Base-by-base conservation (phyloP, 2,888 invertebrate species). In the Bursaphelenchus okinawaensis region DNA sequence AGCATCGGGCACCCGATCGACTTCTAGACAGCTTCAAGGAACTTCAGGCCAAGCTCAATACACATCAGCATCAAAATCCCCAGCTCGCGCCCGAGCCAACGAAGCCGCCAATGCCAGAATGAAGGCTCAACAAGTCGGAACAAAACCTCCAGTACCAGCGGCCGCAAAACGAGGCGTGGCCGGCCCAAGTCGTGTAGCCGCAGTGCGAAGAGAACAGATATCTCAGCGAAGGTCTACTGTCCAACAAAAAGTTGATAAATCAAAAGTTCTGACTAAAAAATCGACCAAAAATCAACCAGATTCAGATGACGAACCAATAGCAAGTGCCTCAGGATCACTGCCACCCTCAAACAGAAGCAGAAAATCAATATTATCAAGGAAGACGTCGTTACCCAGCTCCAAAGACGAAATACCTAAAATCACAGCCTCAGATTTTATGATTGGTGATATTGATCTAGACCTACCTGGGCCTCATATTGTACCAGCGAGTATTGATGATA, bases 381-480 rank as follows among this genome's bases (percentile, higher is more conserved):
- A 40, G 6, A 16, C 40, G 2, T 40, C 40, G 40, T n/a, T 40
- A 16, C 40, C 40, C 3, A 16, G 16, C 16, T 29, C 31, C 8
- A 7, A 40, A 40, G n/a, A 12, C 40, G 12, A 12, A 1, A 40
- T 4, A 40, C 40, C 40, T 16, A 40, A 40, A 40, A 40, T 40
- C 6, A 40, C 40, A n/a, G 6, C 40, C n/a, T 31, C 66, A 9
- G 67, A 68, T 27, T 68, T 63, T 24, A 51, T 68, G 9, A 29
- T 64, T 16, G 68, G 62, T 3, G 68, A 68, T 27, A 52, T 68
- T 24, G 68, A 68, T 50, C 52, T 68, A 7, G 68, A 68, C 52
- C 66, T 68, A 12, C 68, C 68, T 1, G 68, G 68, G 23, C 68
- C 68, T n/a, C 59, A 63, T 58, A 62, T 63, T 40, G 29, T 59